These are phyloP conservation scores for Prenolepis imparis DNA, from an alignment of 2,888 invertebrate genomes.

Conservation along the genomic window DNA sequence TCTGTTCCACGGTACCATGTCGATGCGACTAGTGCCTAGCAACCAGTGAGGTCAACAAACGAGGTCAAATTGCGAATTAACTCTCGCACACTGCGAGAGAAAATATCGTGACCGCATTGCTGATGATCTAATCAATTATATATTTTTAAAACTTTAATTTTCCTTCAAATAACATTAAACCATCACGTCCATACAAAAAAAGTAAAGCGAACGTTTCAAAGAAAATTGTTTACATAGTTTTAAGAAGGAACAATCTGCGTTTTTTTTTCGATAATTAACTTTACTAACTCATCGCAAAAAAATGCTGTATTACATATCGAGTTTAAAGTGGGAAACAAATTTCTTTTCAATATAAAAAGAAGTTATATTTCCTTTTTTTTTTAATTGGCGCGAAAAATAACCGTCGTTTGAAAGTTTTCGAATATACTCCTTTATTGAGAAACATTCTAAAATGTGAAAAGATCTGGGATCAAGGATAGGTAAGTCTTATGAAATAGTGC, in stretches of 20 bases:
- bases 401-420: neutral
- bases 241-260: neutral
- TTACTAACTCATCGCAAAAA: neutral
- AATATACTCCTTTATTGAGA: neutral
- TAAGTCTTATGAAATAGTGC: neutral
- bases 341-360: no score
- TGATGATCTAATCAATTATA: neutral
- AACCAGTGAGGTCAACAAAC: slow-evolving; percentile 76
- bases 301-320: neutral
- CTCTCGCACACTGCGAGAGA: slow-evolving; percentile 45
- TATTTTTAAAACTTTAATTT: slow-evolving; percentile 5
- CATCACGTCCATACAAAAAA: neutral
- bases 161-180: neutral
- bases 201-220: neutral
- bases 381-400: no score
- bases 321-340: no score
- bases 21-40: slow-evolving; percentile 69
- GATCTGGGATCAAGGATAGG: neutral
- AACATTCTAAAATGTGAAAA: neutral
- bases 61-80: slow-evolving; percentile 73
- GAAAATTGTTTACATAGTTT: neutral
- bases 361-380: no score
- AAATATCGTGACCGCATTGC: slow-evolving; percentile 45
- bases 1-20: neutral
- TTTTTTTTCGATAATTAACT: neutral